Evolutionary conservation across 2,113 vertebrate species (phyloP).

Genomic region (Lathamus discolor): DNA sequence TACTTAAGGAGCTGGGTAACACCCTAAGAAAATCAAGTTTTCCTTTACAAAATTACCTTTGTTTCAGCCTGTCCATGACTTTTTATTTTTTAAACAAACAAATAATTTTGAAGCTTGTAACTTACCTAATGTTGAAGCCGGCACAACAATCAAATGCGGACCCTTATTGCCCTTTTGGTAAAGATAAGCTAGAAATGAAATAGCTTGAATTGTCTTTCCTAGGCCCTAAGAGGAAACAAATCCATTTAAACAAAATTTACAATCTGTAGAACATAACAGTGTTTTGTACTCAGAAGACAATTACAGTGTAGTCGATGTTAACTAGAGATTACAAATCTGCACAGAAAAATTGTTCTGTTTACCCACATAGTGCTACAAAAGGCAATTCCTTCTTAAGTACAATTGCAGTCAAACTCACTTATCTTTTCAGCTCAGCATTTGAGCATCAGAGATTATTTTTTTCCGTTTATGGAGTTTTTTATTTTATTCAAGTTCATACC

Average conservation of each 20-base stretch:
- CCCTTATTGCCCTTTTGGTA: slow-evolving; percentile 84
- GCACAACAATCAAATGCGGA: slow-evolving; percentile 93
- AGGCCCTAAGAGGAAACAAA: slow-evolving; percentile 82
- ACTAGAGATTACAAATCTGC: neutral
- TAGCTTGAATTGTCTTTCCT: slow-evolving; percentile 97
- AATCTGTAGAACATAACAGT: neutral
- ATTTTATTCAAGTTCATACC: neutral
- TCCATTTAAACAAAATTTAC: slow-evolving; percentile 37
- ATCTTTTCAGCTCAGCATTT: neutral
- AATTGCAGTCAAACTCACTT: neutral
- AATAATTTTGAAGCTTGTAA: neutral
- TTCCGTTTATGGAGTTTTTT: neutral
- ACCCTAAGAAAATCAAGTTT: neutral
- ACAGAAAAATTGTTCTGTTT: neutral
- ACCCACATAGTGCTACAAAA: neutral
- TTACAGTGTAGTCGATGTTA: neutral
- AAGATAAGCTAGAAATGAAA: slow-evolving; percentile 91
- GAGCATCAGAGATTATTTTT: neutral
- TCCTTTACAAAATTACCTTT: neutral
- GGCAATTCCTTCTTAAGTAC: neutral
- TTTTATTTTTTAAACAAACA: neutral
- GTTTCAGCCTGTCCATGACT: neutral
- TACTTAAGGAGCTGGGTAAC: neutral
- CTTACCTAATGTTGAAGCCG: slow-evolving; percentile 94
- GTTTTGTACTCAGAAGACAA: neutral